These are phyloP conservation scores for Sitodiplosis mosellana DNA, from an alignment of 1,140 invertebrate species.

Conservation along the genomic window DNA sequence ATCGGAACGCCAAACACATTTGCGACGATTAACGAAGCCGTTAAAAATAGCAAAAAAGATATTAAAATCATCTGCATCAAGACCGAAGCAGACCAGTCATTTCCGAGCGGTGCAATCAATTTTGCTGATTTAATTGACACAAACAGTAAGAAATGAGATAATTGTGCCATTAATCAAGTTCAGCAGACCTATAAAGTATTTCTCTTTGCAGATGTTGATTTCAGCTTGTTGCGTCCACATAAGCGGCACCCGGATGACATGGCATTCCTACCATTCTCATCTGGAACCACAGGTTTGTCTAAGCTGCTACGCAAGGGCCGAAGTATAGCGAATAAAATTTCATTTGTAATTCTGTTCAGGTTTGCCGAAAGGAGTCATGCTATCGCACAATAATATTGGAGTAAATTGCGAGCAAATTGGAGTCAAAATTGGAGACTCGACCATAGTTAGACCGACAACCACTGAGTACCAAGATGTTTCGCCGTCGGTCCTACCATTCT, in stretches of 20 bases:
- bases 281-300: constrained; percentile 70
- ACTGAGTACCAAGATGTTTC: constrained; percentile 33
- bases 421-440: constrained; percentile 15
- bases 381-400: constrained; percentile 47
- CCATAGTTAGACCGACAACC: constrained; percentile 18
- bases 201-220: constrained; percentile 21
- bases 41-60: constrained; percentile 23
- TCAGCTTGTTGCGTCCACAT: constrained; percentile 25
- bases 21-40: constrained; percentile 25
- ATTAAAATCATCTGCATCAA: constrained; percentile 36
- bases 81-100: constrained; percentile 16
- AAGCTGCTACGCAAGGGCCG: too few relatives aligned
- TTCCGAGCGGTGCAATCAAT: constrained; percentile 32
- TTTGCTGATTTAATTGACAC: constrained; percentile 33
- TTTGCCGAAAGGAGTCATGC: constrained; percentile 64
- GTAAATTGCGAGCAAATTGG: constrained; percentile 31
- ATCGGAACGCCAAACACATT: constrained; percentile 39
- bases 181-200: background rate
- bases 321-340: too few relatives aligned
- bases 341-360: background rate
- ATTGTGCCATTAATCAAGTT: constrained; percentile 5
- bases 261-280: constrained; percentile 45
- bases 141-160: constrained; percentile 7
- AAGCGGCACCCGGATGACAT: constrained; percentile 27
- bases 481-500: constrained; percentile 56